Conservation (phyloP, 2,888 invertebrate genomes). For the Encarsia formosa region DNA sequence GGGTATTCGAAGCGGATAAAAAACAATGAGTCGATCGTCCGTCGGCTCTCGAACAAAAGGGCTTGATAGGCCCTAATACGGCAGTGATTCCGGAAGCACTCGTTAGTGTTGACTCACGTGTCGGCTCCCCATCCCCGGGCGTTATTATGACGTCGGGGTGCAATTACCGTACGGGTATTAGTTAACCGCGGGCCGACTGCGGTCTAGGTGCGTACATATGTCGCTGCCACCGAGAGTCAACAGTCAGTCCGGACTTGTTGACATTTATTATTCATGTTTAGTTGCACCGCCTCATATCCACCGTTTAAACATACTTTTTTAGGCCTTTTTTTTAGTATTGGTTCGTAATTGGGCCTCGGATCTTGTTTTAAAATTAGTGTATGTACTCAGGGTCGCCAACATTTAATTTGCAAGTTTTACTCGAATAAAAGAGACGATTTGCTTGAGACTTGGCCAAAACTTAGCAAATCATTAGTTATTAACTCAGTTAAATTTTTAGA, state of each 20-base stretch:
- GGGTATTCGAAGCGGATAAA: not conserved
- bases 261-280: constrained; percentile 19
- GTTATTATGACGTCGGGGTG: constrained; percentile 28
- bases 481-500: no score
- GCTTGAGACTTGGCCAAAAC: no score
- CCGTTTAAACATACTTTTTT: no score
- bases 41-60: constrained; percentile 16
- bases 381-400: no score
- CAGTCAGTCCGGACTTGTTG: constrained; percentile 20
- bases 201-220: constrained; percentile 22
- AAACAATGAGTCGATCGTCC: constrained; percentile 12
- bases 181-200: constrained; percentile 35
- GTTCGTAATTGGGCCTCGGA: no score
- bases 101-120: constrained; percentile 25
- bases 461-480: no score
- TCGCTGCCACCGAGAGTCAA: constrained; percentile 18
- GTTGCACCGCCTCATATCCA: not conserved
- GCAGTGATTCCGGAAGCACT: constrained; percentile 23
- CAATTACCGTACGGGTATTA: constrained; percentile 39
- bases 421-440: no score
- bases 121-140: not conserved
- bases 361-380: no score
- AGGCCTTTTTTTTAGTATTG: no score
- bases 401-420: no score
- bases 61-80: constrained; percentile 12